Base-by-base conservation (phyloP, 2,113 vertebrate genomes). In the Hydropotes inermis region DNA sequence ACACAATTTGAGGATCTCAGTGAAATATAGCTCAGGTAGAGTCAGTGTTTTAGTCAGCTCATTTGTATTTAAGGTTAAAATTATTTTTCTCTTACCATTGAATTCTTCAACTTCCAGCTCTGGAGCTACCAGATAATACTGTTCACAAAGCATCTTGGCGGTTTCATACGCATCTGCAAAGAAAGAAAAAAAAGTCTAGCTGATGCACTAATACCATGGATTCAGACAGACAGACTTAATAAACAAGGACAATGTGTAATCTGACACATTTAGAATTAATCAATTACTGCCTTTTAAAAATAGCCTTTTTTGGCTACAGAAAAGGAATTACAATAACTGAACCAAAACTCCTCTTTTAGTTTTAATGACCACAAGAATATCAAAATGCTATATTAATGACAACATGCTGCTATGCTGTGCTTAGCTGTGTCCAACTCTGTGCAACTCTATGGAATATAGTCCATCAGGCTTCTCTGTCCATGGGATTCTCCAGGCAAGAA, bases 51-150 rank as follows among this genome's bases (percentile, higher is more conserved):
- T 21, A 88, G 94, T 84, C 17, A 86, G 30, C 11, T 70, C 61
- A 55, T 91, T 93, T 93, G 45, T 17, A 93, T 11, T 82, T 91
- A 95, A 96, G 30, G 61, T 82, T 55, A 67, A 96, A 98, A 82
- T 91, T 27, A 94, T 94, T 93, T 97, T 89, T 91, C n/a, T 89
- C 89, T 99, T 99, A 99, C 99, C 99, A 99, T 99, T 70, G 67
- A 70, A 82, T 54, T 82, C 79, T 82, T 54, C 50, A 82, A 82
- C 79, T 54, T 82, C 33, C 47, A 82, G 79, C 79, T 82, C 79
- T 82, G 79, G 79, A 82, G 79, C 50, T 82, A 82, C 79, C 79
- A 82, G 50, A 36, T 82, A 82, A 54, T 82, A 82, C 33, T 54
- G 79, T 82, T 82, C 79, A 82, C 79, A 82, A 82, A 82, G 79